phyloP scores from a whole-genome alignment of 2,113 vertebrate species.

The Azemiops feae region DNA sequence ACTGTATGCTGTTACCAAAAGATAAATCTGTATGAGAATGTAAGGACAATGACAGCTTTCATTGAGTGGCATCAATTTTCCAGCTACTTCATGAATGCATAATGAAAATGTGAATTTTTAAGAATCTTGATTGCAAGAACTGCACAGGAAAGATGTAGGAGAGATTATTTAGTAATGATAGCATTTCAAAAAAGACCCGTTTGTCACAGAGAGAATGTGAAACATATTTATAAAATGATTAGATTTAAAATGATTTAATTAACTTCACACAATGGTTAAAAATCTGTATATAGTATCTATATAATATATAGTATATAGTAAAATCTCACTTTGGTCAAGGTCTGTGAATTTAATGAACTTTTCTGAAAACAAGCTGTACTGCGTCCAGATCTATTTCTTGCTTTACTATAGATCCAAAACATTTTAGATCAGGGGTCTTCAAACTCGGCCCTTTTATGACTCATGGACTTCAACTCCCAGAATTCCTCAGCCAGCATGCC shows the following conservation, averaged over 20 bases:
- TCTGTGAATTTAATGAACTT: neutral
- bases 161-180: neutral
- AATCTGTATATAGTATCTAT: neutral
- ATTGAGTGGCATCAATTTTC: neutral
- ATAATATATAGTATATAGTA: neutral
- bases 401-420: neutral
- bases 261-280: neutral
- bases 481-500: too few relatives aligned
- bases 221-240: neutral
- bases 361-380: neutral
- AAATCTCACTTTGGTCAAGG: neutral
- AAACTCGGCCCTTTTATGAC: too few relatives aligned
- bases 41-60: neutral
- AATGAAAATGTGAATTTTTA: constrained; percentile 1
- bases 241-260: neutral
- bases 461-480: too few relatives aligned
- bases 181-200: neutral
- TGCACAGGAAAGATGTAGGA: neutral
- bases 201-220: neutral
- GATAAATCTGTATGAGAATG: neutral
- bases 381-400: neutral
- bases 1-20: neutral
- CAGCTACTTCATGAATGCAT: neutral
- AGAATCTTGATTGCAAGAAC: neutral
- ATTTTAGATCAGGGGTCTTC: too few relatives aligned